Evolutionary conservation across 2,113 vertebrate genomes (phyloP), one percentile per base, ranked within the genome.

Genomic region (Elanus axillaris): DNA sequence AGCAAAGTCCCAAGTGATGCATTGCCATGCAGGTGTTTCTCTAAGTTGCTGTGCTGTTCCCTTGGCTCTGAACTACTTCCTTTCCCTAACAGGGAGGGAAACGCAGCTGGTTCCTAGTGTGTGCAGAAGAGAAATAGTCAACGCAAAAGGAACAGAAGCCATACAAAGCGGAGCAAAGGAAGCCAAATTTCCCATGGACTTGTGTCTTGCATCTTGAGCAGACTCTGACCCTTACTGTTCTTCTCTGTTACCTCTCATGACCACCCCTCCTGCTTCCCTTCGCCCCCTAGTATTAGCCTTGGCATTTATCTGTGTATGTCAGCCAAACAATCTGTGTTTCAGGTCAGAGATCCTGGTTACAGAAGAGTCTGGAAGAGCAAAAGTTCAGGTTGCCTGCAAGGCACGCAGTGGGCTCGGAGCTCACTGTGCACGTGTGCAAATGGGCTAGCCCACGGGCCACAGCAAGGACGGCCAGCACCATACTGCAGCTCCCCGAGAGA

Each of bases 151-250:
- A 96, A 93, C 48, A 95, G 58, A 91, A 82, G 72, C 62, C 81
- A 76, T 66, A 38, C 76, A 82, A 66, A 96, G 73, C 60, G 60
- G 84, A 58, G 88, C 53, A 95, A 91, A 96, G 96, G 96, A 96
- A 96, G 77, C 31, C 85, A 53, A 36, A 92, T 90, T 96, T 97
- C 96, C 96, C 96, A 94, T 79, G 71, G 90, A 93, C 81, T 94
- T 82, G n/a, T 43, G 52, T 58, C 83, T 81, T 90, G 69, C 42
- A 45, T 93, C 93, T 96, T 82, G 73, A 87, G 74, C 45, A 5
- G 85, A 60, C 88, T 88, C 73, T 58, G 93, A 82, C 74, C 71
- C 93, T 96, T 96, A 92, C 96, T 94, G 90, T 93, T 82, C 84
- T 91, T 52, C 53, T 74, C 50, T 2, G 9, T 89, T 72, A 60